Percentiles rank a stretch among this genome's conserved stretches.
Conservation (phyloP, 2,113 vertebrate species). For the Phaethornis superciliosus region DNA sequence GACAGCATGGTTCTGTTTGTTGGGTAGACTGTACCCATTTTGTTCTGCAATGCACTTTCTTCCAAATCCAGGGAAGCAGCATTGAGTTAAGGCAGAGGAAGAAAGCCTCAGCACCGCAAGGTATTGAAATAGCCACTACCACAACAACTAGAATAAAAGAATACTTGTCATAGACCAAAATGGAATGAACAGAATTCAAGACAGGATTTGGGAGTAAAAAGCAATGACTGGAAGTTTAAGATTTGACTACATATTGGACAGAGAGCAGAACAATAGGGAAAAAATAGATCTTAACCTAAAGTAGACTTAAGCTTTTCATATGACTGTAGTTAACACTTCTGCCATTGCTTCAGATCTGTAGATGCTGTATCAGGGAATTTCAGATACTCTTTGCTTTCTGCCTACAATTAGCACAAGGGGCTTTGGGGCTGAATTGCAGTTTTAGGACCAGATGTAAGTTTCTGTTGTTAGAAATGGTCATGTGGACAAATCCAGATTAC, state of each 20-base stretch:
- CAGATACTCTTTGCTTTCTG: background rate
- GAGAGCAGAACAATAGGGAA: background rate
- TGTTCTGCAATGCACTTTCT: background rate
- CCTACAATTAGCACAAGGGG: rapidly evolving
- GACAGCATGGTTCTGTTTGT: background rate
- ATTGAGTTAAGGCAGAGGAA: background rate
- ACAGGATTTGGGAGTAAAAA: background rate
- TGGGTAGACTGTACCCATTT: background rate
- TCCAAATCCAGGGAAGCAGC: background rate
- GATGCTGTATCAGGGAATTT: background rate
- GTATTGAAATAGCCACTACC: background rate
- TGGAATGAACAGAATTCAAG: background rate
- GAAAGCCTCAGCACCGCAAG: background rate
- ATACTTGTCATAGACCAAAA: background rate
- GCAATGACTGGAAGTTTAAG: background rate
- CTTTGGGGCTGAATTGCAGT: background rate
- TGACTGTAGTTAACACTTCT: background rate
- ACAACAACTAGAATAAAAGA: background rate
- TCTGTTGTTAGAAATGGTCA: background rate
- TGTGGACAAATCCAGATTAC: background rate
- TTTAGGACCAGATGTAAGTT: background rate
- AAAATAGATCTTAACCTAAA: background rate
- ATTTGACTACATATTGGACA: background rate
- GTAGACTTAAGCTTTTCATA: background rate
- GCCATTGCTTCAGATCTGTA: rapidly evolving